phyloP scores from a whole-genome alignment of 2,888 invertebrate species.

The Nomada lathburiana region DNA sequence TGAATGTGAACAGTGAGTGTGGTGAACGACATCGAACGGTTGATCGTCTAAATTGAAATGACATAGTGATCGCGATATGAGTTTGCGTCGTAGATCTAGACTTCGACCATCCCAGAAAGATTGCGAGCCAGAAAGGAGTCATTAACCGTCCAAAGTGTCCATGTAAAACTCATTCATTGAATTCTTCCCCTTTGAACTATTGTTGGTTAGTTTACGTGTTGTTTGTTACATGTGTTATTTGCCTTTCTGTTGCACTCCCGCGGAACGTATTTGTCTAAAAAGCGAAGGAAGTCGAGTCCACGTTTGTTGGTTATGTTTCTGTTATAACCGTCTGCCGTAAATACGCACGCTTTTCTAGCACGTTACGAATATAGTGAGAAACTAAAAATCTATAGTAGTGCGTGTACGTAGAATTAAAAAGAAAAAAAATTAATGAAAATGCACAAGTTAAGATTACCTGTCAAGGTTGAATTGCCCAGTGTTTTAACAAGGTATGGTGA shows the following conservation, averaged over 20 bases:
- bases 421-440: conserved; percentile 67
- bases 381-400: conserved; percentile 64
- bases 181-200: conserved; percentile 67
- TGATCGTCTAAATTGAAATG: conserved; percentile 45
- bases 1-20: conserved; percentile 53
- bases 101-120: conserved; percentile 56
- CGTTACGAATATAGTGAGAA: conserved; percentile 63
- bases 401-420: conserved; percentile 60
- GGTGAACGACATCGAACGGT: conserved; percentile 45
- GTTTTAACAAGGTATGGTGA: conserved; percentile 81
- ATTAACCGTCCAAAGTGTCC: conserved; percentile 69
- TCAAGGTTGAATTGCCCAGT: conserved; percentile 82
- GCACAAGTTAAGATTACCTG: conserved; percentile 82
- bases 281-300: conserved; percentile 33
- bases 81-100: conserved; percentile 76
- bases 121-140: conserved; percentile 64
- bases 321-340: conserved; percentile 43
- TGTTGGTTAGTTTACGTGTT: conserved; percentile 77
- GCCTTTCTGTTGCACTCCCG: conserved; percentile 38
- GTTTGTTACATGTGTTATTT: conserved; percentile 66
- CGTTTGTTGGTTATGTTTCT: conserved; percentile 70
- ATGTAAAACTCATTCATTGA: conserved; percentile 75
- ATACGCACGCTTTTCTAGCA: conserved; percentile 58
- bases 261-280: conserved; percentile 39
- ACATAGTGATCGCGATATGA: conserved; percentile 71